Conservation (phyloP, 1,140 invertebrate genomes). For the Maniola jurtina region DNA sequence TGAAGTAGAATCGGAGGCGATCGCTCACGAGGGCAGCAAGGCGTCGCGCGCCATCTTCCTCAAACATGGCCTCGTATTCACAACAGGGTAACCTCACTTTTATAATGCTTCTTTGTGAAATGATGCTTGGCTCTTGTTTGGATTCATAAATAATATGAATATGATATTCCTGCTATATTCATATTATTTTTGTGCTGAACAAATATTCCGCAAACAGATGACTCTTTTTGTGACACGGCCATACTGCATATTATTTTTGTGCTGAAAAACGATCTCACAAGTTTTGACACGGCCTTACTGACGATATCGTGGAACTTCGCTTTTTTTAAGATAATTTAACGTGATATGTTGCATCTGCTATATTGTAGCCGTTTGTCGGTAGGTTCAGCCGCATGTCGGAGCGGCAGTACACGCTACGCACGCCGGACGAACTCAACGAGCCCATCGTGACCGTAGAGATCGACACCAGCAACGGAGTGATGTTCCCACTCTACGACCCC, state of each 20-base stretch:
- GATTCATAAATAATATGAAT: too few relatives aligned
- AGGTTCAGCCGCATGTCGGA: slow-evolving; percentile 84
- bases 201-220: too few relatives aligned
- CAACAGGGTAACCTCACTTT: slow-evolving; percentile 85
- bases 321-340: too few relatives aligned
- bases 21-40: slow-evolving; percentile 97
- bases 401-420: slow-evolving; percentile 95
- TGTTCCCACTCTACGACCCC: slow-evolving; percentile 98
- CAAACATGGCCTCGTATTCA: slow-evolving; percentile 93
- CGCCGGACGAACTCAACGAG: slow-evolving; percentile 92
- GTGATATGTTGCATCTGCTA: not conserved
- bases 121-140: too few relatives aligned
- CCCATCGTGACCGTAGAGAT: slow-evolving; percentile 97
- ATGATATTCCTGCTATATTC: too few relatives aligned
- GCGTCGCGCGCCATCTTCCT: slow-evolving; percentile 96
- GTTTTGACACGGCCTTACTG: too few relatives aligned
- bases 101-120: too few relatives aligned
- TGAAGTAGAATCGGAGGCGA: slow-evolving; percentile 91
- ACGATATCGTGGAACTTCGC: too few relatives aligned
- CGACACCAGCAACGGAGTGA: slow-evolving; percentile 98
- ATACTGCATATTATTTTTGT: too few relatives aligned
- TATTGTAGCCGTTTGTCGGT: not conserved
- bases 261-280: too few relatives aligned
- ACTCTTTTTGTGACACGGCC: too few relatives aligned
- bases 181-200: too few relatives aligned